Evolutionary conservation across 2,888 invertebrate species (phyloP), one percentile per base, ranked within the genome.

Genomic region (Panzeria rudis): DNA sequence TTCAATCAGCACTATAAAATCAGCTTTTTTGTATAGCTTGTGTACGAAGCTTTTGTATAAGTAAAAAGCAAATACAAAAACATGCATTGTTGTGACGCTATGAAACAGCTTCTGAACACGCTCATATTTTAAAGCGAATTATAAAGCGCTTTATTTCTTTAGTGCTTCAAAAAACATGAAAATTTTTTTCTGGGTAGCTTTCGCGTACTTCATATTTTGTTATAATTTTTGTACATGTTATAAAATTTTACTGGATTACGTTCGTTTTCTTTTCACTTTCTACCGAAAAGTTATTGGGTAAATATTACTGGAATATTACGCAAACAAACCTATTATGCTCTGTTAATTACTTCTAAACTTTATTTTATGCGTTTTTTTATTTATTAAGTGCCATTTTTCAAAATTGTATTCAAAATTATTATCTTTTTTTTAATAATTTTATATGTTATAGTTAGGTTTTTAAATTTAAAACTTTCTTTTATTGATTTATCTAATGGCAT

Each of bases 381-480:
- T n/a, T 38, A 47, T 59, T 69, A 61, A 69, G 59, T 78, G 78
- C 69, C 78, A 69, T 69, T 69, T 77, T 76, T 23, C 25, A 20
- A 78, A 69, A 38, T 61, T 68, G 3, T 59, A 7, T n/a, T 62
- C 17, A 35, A 61, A 47, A 61, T 23, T 38, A 15, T n/a, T n/a
- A n/a, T 20, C 9, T 41, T 1, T 41, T 61, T 15, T 25, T n/a
- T 0, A 8, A 3, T 9, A 20, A 9, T 2, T 20, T 7, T 50
- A n/a, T 29, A 52, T 52, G 11, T 52, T 35, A 56, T 41, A 54
- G 54, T 29, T 52, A 5, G 6, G 2, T 23, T 25, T 7, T 44
- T 47, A 29, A 44, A 9, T 17, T 41, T 25, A 56, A n/a, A 47
- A 20, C 0, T 17, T 47, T 47, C 9, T 50, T 52, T 73, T 4